phyloP scores from a whole-genome alignment of 2,888 invertebrate genomes.

The Ectemnius continuus region DNA sequence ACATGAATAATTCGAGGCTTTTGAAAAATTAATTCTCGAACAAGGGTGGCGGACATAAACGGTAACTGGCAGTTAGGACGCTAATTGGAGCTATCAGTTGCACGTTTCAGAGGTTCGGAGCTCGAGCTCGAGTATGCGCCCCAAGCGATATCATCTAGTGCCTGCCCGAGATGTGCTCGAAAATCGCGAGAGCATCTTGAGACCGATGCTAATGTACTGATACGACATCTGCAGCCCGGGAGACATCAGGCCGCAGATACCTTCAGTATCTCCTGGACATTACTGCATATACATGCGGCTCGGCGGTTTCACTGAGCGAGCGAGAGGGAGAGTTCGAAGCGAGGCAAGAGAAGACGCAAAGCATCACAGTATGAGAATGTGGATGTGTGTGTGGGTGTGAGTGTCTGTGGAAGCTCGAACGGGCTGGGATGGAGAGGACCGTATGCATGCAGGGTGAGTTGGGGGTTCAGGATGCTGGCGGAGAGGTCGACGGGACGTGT shows the following conservation, averaged over 20 bases:
- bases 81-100: too few relatives aligned
- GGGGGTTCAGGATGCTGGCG: neutral
- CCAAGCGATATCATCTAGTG: slow-evolving; percentile 39
- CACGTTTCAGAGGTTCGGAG: too few relatives aligned
- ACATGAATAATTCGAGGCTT: too few relatives aligned
- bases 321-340: slow-evolving; percentile 13
- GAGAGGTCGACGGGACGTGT: slow-evolving; percentile 24
- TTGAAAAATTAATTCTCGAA: too few relatives aligned
- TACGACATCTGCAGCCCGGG: slow-evolving; percentile 55
- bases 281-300: slow-evolving; percentile 38
- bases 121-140: too few relatives aligned
- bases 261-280: slow-evolving; percentile 53
- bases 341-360: slow-evolving; percentile 10
- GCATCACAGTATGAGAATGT: too few relatives aligned
- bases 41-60: too few relatives aligned
- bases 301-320: slow-evolving; percentile 46
- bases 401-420: neutral
- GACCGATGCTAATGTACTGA: slow-evolving; percentile 61
- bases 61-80: too few relatives aligned
- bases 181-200: slow-evolving; percentile 50
- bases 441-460: neutral
- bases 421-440: neutral
- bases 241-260: slow-evolving; percentile 47
- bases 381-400: neutral
- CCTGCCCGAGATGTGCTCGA: slow-evolving; percentile 52